Evolutionary conservation across 2,113 vertebrate genomes (phyloP).

Genomic region (Scalopus aquaticus): DNA sequence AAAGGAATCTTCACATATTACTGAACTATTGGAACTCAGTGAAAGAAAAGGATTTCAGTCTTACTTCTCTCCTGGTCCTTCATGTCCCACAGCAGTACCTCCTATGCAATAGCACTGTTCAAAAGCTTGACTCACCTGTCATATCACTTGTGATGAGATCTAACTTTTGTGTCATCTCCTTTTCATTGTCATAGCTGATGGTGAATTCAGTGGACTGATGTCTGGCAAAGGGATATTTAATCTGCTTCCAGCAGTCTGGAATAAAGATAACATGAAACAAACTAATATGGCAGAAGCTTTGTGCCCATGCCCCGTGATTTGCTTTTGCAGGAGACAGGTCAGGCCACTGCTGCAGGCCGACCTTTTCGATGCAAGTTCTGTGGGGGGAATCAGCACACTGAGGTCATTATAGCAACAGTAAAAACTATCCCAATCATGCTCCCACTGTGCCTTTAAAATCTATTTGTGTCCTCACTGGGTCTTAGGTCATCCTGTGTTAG

Average conservation of each 20-base stretch:
- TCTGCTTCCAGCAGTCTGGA: slow-evolving; percentile 92
- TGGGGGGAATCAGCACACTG: neutral
- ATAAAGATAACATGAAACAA: slow-evolving; percentile 19
- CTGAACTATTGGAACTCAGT: neutral
- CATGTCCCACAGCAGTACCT: neutral
- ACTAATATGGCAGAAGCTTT: neutral
- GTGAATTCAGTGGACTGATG: slow-evolving; percentile 92
- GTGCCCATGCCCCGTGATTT: rapidly evolving
- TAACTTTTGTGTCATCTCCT: slow-evolving; percentile 88
- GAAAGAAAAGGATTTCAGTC: neutral
- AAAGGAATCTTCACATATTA: neutral
- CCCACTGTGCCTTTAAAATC: neutral
- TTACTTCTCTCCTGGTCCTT: neutral
- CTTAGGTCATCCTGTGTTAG: neutral
- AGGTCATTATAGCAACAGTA: no score
- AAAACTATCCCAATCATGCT: neutral
- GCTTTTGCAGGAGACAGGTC: neutral
- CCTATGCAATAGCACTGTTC: neutral
- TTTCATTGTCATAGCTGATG: slow-evolving; percentile 91
- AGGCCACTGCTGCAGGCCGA: neutral
- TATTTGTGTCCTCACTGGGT: neutral
- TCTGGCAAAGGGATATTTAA: slow-evolving; percentile 89
- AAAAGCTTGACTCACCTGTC: slow-evolving; percentile 85
- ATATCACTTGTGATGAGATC: slow-evolving; percentile 90
- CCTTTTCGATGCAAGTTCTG: neutral